A percentile compares a stretch with the other conserved stretches of the same genome.
Conservation (phyloP, 2,113 vertebrate genomes). For the Lophotis ruficrista region DNA sequence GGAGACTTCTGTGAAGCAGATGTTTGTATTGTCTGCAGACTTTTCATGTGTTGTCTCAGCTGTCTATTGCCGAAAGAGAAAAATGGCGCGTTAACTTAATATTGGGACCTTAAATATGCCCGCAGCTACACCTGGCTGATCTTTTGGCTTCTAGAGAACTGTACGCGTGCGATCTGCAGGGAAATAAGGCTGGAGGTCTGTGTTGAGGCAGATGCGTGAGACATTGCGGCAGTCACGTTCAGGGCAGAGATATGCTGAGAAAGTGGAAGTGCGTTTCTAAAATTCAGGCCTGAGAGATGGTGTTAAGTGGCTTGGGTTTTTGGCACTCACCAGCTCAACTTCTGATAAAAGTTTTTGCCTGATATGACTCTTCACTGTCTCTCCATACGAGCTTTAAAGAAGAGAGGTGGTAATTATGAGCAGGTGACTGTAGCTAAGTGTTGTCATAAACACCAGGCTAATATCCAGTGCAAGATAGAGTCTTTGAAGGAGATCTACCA, state of each 20-base stretch:
- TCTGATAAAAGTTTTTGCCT: not conserved
- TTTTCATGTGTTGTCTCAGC: not conserved
- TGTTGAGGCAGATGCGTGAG: not conserved
- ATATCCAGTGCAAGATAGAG: not conserved
- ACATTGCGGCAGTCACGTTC: not conserved
- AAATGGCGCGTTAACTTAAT: not conserved
- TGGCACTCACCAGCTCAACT: not conserved
- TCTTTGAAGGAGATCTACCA: not conserved
- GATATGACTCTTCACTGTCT: not conserved
- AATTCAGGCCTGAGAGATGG: not conserved
- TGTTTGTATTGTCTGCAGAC: not conserved
- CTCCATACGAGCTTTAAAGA: not conserved
- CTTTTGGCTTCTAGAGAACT: not conserved
- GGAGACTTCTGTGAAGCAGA: not conserved
- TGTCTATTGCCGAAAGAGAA: not conserved
- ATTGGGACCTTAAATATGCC: not conserved
- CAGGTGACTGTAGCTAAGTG: not conserved
- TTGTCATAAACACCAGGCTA: not conserved
- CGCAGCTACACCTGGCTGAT: rapidly evolving
- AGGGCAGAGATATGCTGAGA: not conserved
- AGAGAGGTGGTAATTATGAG: not conserved
- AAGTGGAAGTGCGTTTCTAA: not conserved
- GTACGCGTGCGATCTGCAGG: not conserved
- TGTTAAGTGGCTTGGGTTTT: not conserved
- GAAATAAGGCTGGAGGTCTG: not conserved